Base-by-base conservation (phyloP, 2,797 vertebrate genomes). In the Eulemur rubriventer region DNA sequence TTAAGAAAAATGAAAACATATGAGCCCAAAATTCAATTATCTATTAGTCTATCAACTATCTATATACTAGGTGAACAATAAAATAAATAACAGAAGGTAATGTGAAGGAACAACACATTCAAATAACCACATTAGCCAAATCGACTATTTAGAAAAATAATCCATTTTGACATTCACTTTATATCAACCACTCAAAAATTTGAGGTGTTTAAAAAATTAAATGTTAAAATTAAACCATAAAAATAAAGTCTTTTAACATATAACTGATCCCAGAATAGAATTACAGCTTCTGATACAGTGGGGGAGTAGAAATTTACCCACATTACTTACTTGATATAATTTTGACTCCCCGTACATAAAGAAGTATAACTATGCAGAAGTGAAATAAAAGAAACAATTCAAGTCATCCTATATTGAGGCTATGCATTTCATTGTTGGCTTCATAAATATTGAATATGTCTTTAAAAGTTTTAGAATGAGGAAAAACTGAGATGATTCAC, bases 121-220 rank as follows among this genome's bases (percentile, higher is more conserved):
- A 91, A 79, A 69, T 89, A 89, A 70, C 2, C 41, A 86, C 11
- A 24, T 43, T 94, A 78, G 24, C 20, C 85, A 94, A 91, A 95
- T 38, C 48, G 14, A 63, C 43, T 69, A 33, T 69, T 70, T 65
- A 73, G 57, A 89, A 89, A 72, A 69, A 35, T 4, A 63, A 85
- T 76, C 28, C n/a, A 52, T 70, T 89, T 82, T 1, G 2, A 57
- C 48, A 81, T 55, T 43, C 6, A 70, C 2, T 81, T 72, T 43
- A 30, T 46, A 26, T 28, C 18, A 69, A 10, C 70, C n/a, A 59
- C 59, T 84, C 26, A 84, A 89, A 96, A 69, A 11, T 46, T 61
- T 16, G 33, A 93, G 83, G 4, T 43, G 20, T 76, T 72, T 82
- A 82, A 87, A 35, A 4, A 59, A 88, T 30, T 88, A 67, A 81